Conservation (phyloP, 2,888 invertebrate genomes). For the Clistopyga incitator region DNA sequence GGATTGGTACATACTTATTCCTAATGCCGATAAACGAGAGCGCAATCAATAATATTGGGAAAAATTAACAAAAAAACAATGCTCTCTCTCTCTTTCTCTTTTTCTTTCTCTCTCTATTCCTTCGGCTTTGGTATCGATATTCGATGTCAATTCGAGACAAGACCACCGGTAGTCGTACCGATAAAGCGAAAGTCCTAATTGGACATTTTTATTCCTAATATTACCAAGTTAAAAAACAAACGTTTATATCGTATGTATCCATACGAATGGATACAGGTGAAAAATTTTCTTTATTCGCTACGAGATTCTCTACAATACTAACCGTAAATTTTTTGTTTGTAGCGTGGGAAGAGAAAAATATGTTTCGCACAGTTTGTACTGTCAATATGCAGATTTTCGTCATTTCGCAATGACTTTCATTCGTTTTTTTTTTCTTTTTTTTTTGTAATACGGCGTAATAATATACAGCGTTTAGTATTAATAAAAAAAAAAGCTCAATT, state of each 20-base stretch:
- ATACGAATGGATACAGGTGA: conserved; percentile 17
- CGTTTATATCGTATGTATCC: conserved; percentile 22
- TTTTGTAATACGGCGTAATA: conserved; percentile 45
- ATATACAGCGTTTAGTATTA: conserved; percentile 38
- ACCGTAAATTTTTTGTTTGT: conserved; percentile 4
- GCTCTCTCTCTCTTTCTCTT: neutral
- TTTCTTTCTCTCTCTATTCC: too few species aligned
- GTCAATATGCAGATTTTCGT: conserved; percentile 46
- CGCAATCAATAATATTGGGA: neutral
- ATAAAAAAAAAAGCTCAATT: conserved; percentile 27
- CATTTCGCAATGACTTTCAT: conserved; percentile 15
- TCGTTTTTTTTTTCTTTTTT: conserved; percentile 40
- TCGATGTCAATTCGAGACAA: conserved; percentile 2
- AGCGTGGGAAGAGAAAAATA: conserved; percentile 50
- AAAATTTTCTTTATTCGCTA: conserved; percentile 11
- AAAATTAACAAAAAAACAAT: conserved; percentile 25
- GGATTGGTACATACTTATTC: conserved; percentile 18
- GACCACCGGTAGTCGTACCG: conserved; percentile 1
- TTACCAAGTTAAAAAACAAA: conserved; percentile 5
- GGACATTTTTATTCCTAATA: neutral
- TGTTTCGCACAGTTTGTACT: conserved; percentile 53
- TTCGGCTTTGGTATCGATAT: conserved; percentile 26
- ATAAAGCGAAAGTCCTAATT: conserved; percentile 19
- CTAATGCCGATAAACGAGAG: conserved; percentile 21
- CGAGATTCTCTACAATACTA: conserved; percentile 24